Evolutionary conservation across 2,797 vertebrate species (phyloP).

Genomic region (Lithobates pipiens): DNA sequence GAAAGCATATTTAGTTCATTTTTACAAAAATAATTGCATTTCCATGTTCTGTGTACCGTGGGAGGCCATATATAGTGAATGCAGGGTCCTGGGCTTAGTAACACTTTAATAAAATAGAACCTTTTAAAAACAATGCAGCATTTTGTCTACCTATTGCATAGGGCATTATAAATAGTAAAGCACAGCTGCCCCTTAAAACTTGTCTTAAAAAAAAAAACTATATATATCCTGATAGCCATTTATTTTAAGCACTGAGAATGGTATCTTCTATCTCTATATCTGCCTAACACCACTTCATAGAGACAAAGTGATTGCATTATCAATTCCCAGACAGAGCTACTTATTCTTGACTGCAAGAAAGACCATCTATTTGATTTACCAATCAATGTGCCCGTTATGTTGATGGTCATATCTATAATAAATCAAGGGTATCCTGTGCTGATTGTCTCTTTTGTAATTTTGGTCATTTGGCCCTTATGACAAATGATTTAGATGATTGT

Average conservation of each 20-base stretch:
- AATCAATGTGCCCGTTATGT: neutral
- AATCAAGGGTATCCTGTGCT: neutral
- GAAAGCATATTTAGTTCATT: too few relatives aligned
- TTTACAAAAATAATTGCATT: too few relatives aligned
- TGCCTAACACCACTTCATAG: neutral
- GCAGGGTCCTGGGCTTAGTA: too few relatives aligned
- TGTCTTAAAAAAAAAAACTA: neutral
- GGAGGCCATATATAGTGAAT: too few relatives aligned
- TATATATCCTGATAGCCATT: neutral
- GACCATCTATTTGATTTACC: neutral
- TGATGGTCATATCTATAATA: neutral
- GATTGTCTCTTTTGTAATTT: neutral
- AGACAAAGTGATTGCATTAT: constrained; percentile 8
- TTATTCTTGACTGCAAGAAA: neutral
- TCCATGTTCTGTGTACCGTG: too few relatives aligned
- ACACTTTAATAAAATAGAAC: too few relatives aligned
- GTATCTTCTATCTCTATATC: neutral
- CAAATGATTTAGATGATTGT: too few relatives aligned
- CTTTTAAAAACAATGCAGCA: too few relatives aligned
- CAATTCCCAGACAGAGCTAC: neutral
- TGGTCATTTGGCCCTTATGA: too few relatives aligned
- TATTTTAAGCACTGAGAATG: neutral
- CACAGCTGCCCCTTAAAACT: neutral
- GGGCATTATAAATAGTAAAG: too few relatives aligned
- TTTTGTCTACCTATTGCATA: too few relatives aligned